These are phyloP conservation scores for Apogon talboti DNA, from an alignment of 2,797 vertebrate genomes.

Conservation along the genomic window DNA sequence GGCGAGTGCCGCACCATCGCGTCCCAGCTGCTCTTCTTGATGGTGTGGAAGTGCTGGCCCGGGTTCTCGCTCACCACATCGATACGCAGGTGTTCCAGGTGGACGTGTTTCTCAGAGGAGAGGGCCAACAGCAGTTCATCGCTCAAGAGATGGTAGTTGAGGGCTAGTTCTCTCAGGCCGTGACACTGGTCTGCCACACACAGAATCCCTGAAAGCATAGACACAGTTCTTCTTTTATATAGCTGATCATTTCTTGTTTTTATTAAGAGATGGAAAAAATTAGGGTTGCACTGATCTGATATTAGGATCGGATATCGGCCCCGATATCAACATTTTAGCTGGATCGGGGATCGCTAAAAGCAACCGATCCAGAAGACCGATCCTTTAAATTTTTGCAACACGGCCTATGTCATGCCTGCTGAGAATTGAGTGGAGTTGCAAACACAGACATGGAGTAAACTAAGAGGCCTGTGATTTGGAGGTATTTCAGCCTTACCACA, in stretches of 20 bases:
- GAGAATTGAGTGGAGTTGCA: no score
- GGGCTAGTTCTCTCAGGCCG: constrained; percentile 93
- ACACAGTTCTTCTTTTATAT: not conserved
- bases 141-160: constrained; percentile 97
- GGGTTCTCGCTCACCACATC: constrained; percentile 98
- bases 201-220: constrained; percentile 89
- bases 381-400: no score
- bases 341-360: no score
- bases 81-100: constrained; percentile 96
- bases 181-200: constrained; percentile 99
- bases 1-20: constrained; percentile 97
- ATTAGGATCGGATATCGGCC: no score
- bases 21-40: constrained; percentile 99
- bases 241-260: not conserved
- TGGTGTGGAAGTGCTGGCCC: constrained; percentile 94
- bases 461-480: no score
- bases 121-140: constrained; percentile 96
- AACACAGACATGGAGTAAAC: no score
- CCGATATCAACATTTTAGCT: no score
- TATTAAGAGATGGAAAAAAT: not conserved
- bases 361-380: no score
- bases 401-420: no score
- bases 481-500: no score
- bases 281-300: no score
- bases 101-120: constrained; percentile 96